phyloP scores from a whole-genome alignment of 2,797 vertebrate genomes.

The Danio jaintianensis region DNA sequence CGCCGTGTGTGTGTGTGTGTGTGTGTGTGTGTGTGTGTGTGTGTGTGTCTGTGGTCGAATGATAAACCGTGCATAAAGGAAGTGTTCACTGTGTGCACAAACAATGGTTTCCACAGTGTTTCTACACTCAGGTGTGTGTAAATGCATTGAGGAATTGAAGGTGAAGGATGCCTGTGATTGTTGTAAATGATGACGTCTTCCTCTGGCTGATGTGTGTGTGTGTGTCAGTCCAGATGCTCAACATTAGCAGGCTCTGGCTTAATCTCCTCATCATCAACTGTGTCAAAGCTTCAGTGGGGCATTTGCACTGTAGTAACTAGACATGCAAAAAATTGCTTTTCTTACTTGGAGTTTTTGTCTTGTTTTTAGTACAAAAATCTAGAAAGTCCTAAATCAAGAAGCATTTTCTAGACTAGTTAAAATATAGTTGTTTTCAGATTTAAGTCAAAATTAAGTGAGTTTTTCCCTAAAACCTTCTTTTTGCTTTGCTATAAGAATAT shows the following conservation, averaged over 20 bases:
- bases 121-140: background rate
- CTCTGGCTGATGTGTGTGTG: background rate
- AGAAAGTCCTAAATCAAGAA: too few species aligned
- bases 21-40: background rate
- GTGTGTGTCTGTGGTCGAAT: background rate
- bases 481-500: too few species aligned
- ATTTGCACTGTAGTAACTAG: background rate
- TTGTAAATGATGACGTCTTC: constrained; percentile 34
- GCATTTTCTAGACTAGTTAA: too few species aligned
- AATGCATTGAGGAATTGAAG: background rate
- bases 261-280: constrained; percentile 6
- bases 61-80: constrained; percentile 16
- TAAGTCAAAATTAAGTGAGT: too few species aligned
- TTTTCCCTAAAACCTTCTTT: too few species aligned
- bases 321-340: background rate
- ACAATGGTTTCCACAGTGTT: background rate
- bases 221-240: constrained; percentile 37
- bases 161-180: constrained; percentile 1
- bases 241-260: constrained; percentile 1
- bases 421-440: too few species aligned
- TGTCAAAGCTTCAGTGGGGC: background rate
- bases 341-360: background rate
- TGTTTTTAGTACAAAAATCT: too few species aligned
- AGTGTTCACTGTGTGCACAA: constrained; percentile 13
- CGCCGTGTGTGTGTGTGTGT: background rate